These are phyloP conservation scores for Notothenia rossii DNA, from an alignment of 2,113 vertebrate species.

Conservation along the genomic window DNA sequence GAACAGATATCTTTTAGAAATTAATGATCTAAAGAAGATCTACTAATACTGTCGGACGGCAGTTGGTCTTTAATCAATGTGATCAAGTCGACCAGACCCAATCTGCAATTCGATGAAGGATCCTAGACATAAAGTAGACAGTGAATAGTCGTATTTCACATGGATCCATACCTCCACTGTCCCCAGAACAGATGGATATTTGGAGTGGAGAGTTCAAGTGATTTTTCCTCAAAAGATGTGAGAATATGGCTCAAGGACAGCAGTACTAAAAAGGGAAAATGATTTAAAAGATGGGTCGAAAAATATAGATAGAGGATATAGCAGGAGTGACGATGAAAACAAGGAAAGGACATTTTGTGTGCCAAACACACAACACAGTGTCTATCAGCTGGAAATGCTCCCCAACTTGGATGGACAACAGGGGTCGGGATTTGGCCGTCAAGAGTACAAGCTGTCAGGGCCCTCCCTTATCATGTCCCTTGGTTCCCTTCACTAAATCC, in stretches of 20 bases:
- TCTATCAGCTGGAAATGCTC: slow-evolving; percentile 76
- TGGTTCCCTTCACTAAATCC: slow-evolving; percentile 71
- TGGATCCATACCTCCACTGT: not conserved
- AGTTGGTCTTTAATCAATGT: not conserved
- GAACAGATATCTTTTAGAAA: not conserved
- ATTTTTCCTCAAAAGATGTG: slow-evolving; percentile 17
- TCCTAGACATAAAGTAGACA: not conserved
- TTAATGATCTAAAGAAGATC: not conserved
- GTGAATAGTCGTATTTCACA: not conserved
- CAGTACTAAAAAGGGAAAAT: slow-evolving; percentile 12
- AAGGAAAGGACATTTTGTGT: slow-evolving; percentile 35
- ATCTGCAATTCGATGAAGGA: not conserved
- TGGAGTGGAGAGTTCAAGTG: slow-evolving; percentile 30
- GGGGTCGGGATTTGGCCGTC: slow-evolving; percentile 82
- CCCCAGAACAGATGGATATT: slow-evolving; percentile 37
- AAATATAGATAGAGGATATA: slow-evolving; percentile 28
- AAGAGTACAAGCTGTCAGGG: slow-evolving; percentile 83
- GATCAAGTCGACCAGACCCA: slow-evolving; percentile 13
- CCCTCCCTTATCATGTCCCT: slow-evolving; percentile 71
- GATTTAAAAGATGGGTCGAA: slow-evolving; percentile 14
- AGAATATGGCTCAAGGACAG: slow-evolving; percentile 12
- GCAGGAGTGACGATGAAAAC: slow-evolving; percentile 19
- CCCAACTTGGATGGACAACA: slow-evolving; percentile 83
- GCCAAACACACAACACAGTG: slow-evolving; percentile 62
- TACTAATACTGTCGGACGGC: not conserved